Conservation (phyloP, 2,888 invertebrate species). For the Myopa testacea region DNA sequence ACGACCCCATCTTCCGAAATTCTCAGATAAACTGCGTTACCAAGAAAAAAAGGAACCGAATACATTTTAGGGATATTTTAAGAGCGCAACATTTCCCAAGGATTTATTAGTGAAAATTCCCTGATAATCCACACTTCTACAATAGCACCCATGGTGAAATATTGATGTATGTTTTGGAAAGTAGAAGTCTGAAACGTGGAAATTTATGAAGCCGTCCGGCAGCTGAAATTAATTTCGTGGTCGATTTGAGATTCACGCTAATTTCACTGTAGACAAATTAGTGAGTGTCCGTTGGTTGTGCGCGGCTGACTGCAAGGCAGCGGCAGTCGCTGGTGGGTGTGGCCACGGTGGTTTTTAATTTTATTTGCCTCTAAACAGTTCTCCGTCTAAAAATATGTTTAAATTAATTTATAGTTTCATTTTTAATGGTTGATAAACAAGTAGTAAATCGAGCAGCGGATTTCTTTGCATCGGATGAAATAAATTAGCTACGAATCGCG, state of each 20-base stretch:
- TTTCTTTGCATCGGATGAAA: neutral
- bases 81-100: neutral
- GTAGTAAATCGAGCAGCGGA: slow-evolving; percentile 5
- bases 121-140: slow-evolving; percentile 13
- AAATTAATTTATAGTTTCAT: slow-evolving; percentile 6
- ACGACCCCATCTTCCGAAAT: no score
- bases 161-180: neutral
- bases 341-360: no score
- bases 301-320: neutral
- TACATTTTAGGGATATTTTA: no score
- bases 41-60: no score
- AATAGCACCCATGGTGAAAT: neutral
- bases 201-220: slow-evolving; percentile 17
- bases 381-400: neutral
- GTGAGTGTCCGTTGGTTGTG: neutral
- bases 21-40: no score
- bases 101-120: slow-evolving; percentile 7
- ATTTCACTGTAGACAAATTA: slow-evolving; percentile 22
- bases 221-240: slow-evolving; percentile 23
- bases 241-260: slow-evolving; percentile 10
- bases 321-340: no score
- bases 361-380: no score
- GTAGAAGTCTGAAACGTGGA: neutral
- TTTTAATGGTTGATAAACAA: slow-evolving; percentile 2
- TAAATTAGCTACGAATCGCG: neutral